These are phyloP conservation scores for Chaetodon auriga DNA, from an alignment of 2,113 vertebrate genomes.

Conservation along the genomic window DNA sequence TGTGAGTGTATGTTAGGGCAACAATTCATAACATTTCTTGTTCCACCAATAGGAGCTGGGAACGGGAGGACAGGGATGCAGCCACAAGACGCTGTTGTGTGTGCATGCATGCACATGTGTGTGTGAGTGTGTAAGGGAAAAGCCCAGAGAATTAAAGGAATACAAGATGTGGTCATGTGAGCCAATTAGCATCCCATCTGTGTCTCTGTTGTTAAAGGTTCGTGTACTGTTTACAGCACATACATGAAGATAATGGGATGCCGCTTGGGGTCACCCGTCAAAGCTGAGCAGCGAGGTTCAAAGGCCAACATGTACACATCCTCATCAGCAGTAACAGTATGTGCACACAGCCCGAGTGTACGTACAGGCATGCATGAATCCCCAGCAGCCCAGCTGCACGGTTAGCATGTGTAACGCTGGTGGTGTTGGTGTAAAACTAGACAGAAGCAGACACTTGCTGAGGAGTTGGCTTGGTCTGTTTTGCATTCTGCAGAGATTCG, in stretches of 20 bases:
- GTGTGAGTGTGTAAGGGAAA: conserved; percentile 1
- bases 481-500: conserved; percentile 29
- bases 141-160: conserved; percentile 3
- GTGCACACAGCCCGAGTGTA: background rate
- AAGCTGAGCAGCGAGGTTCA: background rate
- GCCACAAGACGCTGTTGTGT: background rate
- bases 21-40: background rate
- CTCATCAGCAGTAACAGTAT: background rate
- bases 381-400: background rate
- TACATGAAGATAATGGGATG: background rate
- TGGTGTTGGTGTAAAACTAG: conserved; percentile 8
- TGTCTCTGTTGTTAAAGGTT: background rate
- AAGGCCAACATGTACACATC: background rate
- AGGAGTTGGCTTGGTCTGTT: conserved; percentile 7
- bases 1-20: background rate
- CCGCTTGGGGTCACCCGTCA: background rate
- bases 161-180: background rate
- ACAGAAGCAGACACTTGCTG: background rate
- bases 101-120: background rate
- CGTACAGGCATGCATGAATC: background rate
- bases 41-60: conserved; percentile 23
- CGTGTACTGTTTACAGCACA: background rate
- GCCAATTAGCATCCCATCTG: conserved; percentile 42
- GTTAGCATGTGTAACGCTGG: background rate
- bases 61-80: background rate